These are phyloP conservation scores for Camelus bactrianus DNA, from an alignment of 2,113 vertebrate species.

Conservation along the genomic window DNA sequence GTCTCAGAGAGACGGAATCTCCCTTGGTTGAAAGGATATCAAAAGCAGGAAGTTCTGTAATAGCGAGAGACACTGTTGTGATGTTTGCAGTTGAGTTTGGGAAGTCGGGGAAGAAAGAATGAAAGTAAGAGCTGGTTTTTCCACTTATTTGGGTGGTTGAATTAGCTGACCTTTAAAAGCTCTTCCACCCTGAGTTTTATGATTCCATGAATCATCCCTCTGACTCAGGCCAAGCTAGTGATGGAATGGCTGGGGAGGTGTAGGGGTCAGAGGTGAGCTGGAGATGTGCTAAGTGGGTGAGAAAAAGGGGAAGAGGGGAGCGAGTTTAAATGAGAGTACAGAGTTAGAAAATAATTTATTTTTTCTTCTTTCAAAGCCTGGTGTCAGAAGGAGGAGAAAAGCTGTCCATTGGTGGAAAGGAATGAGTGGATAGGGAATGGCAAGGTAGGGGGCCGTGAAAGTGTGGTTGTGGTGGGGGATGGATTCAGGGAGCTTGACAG, in stretches of 20 bases:
- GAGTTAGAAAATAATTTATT: background rate
- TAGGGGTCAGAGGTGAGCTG: slow-evolving; percentile 70
- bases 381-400: background rate
- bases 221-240: slow-evolving; percentile 63
- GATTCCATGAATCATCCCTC: slow-evolving; percentile 74
- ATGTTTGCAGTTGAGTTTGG: slow-evolving; percentile 44
- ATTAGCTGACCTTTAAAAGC: slow-evolving; percentile 78
- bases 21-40: background rate
- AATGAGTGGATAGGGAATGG: background rate
- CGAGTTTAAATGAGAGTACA: slow-evolving; percentile 25
- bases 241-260: slow-evolving; percentile 61
- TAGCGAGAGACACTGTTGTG: slow-evolving; percentile 10
- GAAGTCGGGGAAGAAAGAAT: slow-evolving; percentile 60
- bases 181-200: slow-evolving; percentile 70
- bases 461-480: background rate
- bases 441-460: background rate
- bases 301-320: background rate
- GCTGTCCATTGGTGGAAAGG: background rate
- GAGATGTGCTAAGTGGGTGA: slow-evolving; percentile 59
- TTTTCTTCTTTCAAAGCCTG: background rate
- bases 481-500: background rate
- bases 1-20: background rate
- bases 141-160: slow-evolving; percentile 66
- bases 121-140: slow-evolving; percentile 73
- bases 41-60: background rate